Evolutionary conservation across 2,113 vertebrate species (phyloP).

Genomic region (Monopterus albus): DNA sequence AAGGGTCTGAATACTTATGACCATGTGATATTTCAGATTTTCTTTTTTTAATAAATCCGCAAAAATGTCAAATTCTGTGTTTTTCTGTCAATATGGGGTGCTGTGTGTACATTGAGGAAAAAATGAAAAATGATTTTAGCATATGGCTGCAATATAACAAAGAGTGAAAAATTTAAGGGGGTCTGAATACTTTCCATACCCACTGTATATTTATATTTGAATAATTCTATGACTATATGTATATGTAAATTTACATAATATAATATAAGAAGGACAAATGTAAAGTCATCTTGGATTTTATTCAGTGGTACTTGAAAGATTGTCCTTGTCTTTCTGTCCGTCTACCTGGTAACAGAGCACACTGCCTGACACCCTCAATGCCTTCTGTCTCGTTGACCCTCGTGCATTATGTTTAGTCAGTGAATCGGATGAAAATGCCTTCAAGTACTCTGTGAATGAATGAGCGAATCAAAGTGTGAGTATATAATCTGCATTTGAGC

Average conservation of each 20-base stretch:
- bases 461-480: not conserved
- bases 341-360: conserved; percentile 74
- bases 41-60: too few relatives aligned
- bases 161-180: too few relatives aligned
- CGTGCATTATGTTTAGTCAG: too few relatives aligned
- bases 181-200: too few relatives aligned
- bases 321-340: conserved; percentile 51
- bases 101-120: too few relatives aligned
- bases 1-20: too few relatives aligned
- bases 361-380: conserved; percentile 80
- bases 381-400: conserved; percentile 76
- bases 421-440: conserved; percentile 53
- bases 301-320: conserved; percentile 44
- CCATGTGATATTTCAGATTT: too few relatives aligned
- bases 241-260: conserved; percentile 34
- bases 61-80: too few relatives aligned
- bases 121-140: too few relatives aligned
- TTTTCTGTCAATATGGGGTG: too few relatives aligned
- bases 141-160: too few relatives aligned
- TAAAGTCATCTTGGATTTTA: conserved; percentile 44
- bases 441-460: conserved; percentile 39
- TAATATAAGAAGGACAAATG: conserved; percentile 39
- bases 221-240: conserved; percentile 49
- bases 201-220: conserved; percentile 65
- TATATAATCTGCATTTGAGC: not conserved